Percentiles rank a stretch among this genome's conserved stretches.
Conservation (phyloP, 2,888 invertebrate genomes). For the Daptonema setosum region DNA sequence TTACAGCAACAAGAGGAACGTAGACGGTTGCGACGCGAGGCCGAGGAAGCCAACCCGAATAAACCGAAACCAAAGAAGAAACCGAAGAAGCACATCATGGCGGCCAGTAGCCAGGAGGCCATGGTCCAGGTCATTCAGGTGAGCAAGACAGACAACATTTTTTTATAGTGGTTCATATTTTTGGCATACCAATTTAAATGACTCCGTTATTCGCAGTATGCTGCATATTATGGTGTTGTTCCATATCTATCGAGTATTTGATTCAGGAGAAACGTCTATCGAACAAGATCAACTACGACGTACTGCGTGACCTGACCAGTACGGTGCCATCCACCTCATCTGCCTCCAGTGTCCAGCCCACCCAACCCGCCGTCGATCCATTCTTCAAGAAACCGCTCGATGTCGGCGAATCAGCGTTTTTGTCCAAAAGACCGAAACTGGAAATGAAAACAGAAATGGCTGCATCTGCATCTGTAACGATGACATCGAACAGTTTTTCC, state of each 20-base stretch:
- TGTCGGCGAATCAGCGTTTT: too few species aligned
- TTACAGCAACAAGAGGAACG: background rate
- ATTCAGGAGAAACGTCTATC: constrained; percentile 73
- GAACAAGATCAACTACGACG: constrained; percentile 89
- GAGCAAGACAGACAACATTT: too few species aligned
- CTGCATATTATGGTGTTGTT: too few species aligned
- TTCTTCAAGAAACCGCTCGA: background rate
- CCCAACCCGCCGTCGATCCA: background rate
- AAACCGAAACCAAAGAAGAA: constrained; percentile 10
- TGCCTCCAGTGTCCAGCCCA: background rate
- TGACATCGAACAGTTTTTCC: too few species aligned
- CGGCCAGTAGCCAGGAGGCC: constrained; percentile 49
- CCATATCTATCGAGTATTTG: too few species aligned
- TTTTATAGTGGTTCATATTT: too few species aligned
- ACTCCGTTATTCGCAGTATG: too few species aligned
- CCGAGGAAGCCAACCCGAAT: constrained; percentile 37
- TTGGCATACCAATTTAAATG: too few species aligned
- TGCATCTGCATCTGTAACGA: too few species aligned
- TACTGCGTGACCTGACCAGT: constrained; percentile 35
- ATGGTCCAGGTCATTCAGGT: constrained; percentile 73
- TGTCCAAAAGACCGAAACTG: too few species aligned
- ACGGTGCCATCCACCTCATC: background rate
- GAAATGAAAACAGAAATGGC: too few species aligned
- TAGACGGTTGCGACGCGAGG: background rate
- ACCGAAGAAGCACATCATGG: constrained; percentile 26